Evolutionary conservation across 2,113 vertebrate species (phyloP).

Genomic region (Tiliqua scincoides): DNA sequence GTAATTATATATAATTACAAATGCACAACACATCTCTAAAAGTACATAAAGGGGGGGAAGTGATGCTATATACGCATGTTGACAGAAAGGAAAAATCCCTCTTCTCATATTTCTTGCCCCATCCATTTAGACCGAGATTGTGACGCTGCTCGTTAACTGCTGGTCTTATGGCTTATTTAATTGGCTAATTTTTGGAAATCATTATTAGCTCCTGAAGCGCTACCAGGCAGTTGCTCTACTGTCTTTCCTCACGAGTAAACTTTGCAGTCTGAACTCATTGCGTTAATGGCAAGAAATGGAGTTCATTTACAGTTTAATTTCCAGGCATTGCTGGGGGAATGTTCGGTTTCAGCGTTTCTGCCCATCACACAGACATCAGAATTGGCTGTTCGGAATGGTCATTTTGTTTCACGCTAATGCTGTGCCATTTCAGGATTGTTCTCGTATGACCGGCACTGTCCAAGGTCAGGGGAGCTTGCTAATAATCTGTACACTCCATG

Average conservation of each 20-base stretch:
- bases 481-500: background rate
- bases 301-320: constrained; percentile 26
- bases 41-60: background rate
- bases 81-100: background rate
- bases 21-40: background rate
- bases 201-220: background rate
- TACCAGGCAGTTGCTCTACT: background rate
- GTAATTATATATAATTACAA: background rate
- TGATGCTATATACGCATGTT: background rate
- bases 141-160: fast-evolving
- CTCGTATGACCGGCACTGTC: constrained; percentile 4
- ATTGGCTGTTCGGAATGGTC: background rate
- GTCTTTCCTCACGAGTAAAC: background rate
- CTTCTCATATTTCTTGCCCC: fast-evolving
- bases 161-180: constrained; percentile 3
- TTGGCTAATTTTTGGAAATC: constrained; percentile 28
- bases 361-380: background rate
- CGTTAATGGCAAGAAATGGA: background rate
- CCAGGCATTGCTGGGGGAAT: background rate
- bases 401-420: background rate
- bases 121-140: background rate
- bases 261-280: background rate
- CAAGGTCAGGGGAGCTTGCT: background rate
- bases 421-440: background rate
- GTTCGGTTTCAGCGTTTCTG: background rate